These are phyloP conservation scores for Apantesis nais DNA, from an alignment of 2,888 invertebrate genomes.

Conservation along the genomic window DNA sequence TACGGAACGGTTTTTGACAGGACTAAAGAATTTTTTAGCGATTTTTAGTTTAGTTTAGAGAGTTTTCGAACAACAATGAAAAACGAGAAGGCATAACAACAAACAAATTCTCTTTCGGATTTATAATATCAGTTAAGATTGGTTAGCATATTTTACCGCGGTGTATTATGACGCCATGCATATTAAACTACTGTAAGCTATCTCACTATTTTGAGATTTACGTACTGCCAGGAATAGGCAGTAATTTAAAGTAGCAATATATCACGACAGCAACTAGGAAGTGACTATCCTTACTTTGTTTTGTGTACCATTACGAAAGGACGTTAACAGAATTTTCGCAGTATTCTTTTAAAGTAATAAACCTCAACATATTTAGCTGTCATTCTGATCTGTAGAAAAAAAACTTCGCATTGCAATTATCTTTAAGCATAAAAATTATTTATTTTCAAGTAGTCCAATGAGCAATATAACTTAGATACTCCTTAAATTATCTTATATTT, in stretches of 20 bases:
- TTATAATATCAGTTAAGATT: constrained; percentile 8
- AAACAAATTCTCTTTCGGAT: background rate
- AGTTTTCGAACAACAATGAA: background rate
- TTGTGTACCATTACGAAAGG: constrained; percentile 24
- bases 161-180: constrained; percentile 17
- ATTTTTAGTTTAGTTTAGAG: too few relatives aligned
- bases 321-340: constrained; percentile 25
- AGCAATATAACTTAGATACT: background rate
- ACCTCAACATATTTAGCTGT: background rate
- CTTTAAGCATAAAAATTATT: background rate
- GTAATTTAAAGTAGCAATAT: constrained; percentile 48
- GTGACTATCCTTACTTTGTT: constrained; percentile 36
- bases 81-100: background rate
- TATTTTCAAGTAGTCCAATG: background rate
- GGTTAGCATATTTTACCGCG: constrained; percentile 4
- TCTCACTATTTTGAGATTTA: constrained; percentile 37
- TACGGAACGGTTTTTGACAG: too few relatives aligned
- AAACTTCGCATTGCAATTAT: background rate
- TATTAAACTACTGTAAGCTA: constrained; percentile 38
- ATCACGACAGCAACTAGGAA: constrained; percentile 42
- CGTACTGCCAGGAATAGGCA: constrained; percentile 41
- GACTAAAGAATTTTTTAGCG: too few relatives aligned
- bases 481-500: background rate
- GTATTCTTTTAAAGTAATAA: background rate
- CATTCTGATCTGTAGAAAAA: background rate